Percentiles rank a stretch among this genome's conserved stretches.
Evolutionary conservation across 2,888 invertebrate genomes (phyloP).

Genomic region (Mythimna loreyi): DNA sequence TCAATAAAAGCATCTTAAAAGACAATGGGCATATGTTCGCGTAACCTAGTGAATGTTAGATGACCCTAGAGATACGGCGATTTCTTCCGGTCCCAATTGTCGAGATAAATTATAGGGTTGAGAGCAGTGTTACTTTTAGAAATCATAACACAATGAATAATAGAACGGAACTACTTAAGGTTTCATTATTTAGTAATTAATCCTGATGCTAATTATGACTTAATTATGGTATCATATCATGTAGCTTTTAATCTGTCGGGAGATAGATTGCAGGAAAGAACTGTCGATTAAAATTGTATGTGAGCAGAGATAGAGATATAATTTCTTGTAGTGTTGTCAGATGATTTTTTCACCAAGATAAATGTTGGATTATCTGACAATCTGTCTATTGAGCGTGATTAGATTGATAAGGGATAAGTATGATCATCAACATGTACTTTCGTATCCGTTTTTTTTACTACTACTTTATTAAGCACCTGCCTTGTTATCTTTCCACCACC

Average conservation of each 20-base stretch:
- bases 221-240: slow-evolving; percentile 32
- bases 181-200: slow-evolving; percentile 58
- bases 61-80: slow-evolving; percentile 74
- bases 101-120: slow-evolving; percentile 51
- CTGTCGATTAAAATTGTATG: slow-evolving; percentile 28
- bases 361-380: background rate
- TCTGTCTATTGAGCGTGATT: no score
- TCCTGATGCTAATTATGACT: slow-evolving; percentile 49
- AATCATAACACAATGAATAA: slow-evolving; percentile 52
- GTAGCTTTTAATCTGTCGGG: slow-evolving; percentile 36
- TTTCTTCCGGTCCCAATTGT: slow-evolving; percentile 73
- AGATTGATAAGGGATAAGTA: background rate
- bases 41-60: slow-evolving; percentile 74
- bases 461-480: no score
- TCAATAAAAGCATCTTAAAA: slow-evolving; percentile 62
- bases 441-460: no score
- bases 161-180: slow-evolving; percentile 48
- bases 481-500: no score
- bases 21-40: slow-evolving; percentile 70
- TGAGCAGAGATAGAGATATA: background rate
- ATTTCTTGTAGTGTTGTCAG: background rate
- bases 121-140: slow-evolving; percentile 51
- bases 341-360: background rate
- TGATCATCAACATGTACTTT: background rate
- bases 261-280: slow-evolving; percentile 19